Conservation (phyloP, 1,140 invertebrate genomes). For the Saccostrea cuccullata region DNA sequence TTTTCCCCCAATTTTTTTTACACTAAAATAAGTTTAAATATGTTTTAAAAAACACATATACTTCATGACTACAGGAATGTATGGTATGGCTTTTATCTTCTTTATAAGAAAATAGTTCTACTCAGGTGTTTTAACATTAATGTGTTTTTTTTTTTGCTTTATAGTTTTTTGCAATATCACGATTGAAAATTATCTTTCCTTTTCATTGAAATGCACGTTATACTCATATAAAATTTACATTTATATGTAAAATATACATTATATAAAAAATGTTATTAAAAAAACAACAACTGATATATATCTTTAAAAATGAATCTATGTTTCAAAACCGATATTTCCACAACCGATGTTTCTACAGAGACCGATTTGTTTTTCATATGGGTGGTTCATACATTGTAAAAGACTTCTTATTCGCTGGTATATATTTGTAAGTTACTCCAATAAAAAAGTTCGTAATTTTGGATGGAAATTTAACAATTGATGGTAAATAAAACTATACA, state of each 20-base stretch:
- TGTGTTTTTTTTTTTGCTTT: too few species aligned
- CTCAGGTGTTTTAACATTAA: too few species aligned
- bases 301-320: slow-evolving; percentile 1
- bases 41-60: too few species aligned
- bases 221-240: slow-evolving; percentile 5
- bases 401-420: background rate
- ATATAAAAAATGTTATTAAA: background rate
- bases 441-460: slow-evolving; percentile 9
- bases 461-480: slow-evolving; percentile 13
- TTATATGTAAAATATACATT: background rate
- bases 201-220: background rate
- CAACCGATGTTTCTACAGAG: background rate
- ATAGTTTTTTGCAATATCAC: too few species aligned
- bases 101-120: too few species aligned
- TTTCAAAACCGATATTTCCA: background rate
- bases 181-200: background rate
- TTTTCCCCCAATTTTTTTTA: too few species aligned
- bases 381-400: background rate
- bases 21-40: too few species aligned
- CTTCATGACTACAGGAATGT: too few species aligned
- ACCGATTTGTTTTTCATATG: background rate
- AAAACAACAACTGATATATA: background rate
- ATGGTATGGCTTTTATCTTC: too few species aligned
- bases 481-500: background rate
- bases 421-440: background rate